These are phyloP conservation scores for Acleris emargana DNA, from an alignment of 2,888 invertebrate genomes.

Conservation along the genomic window DNA sequence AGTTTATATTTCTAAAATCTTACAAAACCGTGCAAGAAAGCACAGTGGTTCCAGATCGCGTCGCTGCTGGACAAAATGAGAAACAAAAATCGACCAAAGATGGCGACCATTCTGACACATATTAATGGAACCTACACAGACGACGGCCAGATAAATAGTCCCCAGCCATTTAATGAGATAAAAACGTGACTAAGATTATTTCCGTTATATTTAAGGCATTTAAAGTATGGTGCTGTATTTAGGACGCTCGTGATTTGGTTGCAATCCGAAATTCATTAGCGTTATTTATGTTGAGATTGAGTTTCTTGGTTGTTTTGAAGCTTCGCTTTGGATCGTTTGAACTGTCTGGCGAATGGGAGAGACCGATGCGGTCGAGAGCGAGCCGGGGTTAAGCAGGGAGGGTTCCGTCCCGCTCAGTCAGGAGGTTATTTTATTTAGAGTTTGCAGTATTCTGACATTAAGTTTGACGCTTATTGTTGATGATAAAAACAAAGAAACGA, in stretches of 20 bases:
- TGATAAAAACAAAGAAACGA: too few relatives aligned
- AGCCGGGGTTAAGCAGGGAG: neutral
- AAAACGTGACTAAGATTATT: constrained; percentile 67
- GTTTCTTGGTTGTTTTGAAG: constrained; percentile 1
- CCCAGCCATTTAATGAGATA: constrained; percentile 72
- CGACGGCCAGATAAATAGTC: constrained; percentile 71
- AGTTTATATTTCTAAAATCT: constrained; percentile 8
- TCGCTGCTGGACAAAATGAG: constrained; percentile 52
- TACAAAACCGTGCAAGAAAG: constrained; percentile 33
- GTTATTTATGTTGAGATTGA: constrained; percentile 18
- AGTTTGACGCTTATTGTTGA: too few relatives aligned
- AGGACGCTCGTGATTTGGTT: constrained; percentile 27
- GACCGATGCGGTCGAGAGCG: neutral
- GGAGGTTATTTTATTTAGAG: too few relatives aligned
- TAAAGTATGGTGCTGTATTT: constrained; percentile 46
- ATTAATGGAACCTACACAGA: constrained; percentile 67
- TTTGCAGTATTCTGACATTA: too few relatives aligned
- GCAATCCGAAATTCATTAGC: constrained; percentile 27
- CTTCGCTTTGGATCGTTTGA: neutral
- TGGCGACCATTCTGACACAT: constrained; percentile 61
- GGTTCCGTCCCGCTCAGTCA: too few relatives aligned
- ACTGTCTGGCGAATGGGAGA: neutral
- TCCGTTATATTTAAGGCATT: constrained; percentile 60
- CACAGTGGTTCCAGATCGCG: constrained; percentile 56
- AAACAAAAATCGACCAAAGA: constrained; percentile 51